Conservation (phyloP, 2,113 vertebrate species). For the Megaceryle maxima region DNA sequence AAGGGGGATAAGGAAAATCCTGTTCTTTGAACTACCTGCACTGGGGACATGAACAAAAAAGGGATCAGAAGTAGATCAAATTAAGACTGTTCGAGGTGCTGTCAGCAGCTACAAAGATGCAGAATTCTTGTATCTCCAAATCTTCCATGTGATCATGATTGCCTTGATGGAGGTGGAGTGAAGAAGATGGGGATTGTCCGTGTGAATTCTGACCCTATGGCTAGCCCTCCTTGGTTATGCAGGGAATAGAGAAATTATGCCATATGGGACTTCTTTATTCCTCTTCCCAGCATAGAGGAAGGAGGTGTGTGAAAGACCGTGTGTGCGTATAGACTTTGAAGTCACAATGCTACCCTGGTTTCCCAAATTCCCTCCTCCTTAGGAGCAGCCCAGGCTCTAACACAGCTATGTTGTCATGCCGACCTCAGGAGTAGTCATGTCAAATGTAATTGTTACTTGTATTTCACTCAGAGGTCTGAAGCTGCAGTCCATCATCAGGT, state of each 20-base stretch:
- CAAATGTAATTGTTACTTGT: slow-evolving; percentile 18
- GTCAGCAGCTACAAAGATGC: neutral
- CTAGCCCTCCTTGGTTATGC: neutral
- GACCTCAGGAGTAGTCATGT: neutral
- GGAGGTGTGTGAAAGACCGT: neutral
- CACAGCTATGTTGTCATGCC: neutral
- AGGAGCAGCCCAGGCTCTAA: neutral
- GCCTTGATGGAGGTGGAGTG: neutral
- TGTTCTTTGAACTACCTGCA: neutral
- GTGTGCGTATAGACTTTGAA: neutral
- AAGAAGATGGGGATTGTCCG: neutral
- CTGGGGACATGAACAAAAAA: neutral
- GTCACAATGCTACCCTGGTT: neutral
- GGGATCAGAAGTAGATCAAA: neutral
- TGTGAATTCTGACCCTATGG: neutral
- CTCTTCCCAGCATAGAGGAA: neutral
- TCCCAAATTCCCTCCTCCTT: neutral
- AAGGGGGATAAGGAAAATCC: neutral
- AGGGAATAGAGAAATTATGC: neutral
- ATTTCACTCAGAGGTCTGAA: neutral
- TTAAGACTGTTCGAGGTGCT: neutral
- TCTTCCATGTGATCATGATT: neutral
- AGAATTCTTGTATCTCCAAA: neutral
- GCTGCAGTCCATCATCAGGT: neutral
- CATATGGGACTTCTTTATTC: neutral